A percentile compares a stretch with the other conserved stretches of the same genome.
These are phyloP conservation scores for Sapajus apella DNA, from an alignment of 2,113 vertebrate species.

Conservation along the genomic window DNA sequence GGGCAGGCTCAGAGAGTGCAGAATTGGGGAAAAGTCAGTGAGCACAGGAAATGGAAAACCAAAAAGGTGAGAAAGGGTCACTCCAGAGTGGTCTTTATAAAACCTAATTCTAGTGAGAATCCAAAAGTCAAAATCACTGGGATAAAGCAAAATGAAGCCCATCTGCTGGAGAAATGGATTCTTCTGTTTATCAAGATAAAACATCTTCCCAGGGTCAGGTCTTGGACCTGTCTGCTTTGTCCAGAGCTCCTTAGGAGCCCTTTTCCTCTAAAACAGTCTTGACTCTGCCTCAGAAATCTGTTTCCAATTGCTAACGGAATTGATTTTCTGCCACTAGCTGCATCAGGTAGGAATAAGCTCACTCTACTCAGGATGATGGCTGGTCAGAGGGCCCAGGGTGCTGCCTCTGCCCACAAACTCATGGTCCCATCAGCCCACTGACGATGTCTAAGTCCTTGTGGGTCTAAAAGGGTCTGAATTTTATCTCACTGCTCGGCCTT, in stretches of 20 bases:
- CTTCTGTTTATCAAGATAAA: neutral
- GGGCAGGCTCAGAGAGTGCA: neutral
- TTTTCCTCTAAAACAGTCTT: neutral
- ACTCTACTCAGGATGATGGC: neutral
- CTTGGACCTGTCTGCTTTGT: neutral
- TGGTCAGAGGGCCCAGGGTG: neutral
- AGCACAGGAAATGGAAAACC: neutral
- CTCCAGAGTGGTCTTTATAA: neutral
- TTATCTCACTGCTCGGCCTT: neutral
- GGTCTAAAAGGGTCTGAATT: neutral
- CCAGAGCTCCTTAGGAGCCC: neutral
- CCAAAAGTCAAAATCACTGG: neutral
- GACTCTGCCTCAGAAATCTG: neutral
- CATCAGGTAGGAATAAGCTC: neutral
- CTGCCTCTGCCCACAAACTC: neutral
- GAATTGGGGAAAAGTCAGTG: neutral
- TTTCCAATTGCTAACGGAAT: neutral
- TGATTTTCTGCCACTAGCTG: conserved; percentile 21
- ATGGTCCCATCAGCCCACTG: neutral
- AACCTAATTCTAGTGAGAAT: neutral
- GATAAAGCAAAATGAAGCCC: neutral
- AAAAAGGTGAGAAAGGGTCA: neutral
- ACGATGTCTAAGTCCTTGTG: neutral
- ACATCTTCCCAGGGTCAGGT: neutral
- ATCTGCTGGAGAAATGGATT: neutral